phyloP scores from a whole-genome alignment of 2,888 invertebrate genomes.

The Tanypteryx hageni region DNA sequence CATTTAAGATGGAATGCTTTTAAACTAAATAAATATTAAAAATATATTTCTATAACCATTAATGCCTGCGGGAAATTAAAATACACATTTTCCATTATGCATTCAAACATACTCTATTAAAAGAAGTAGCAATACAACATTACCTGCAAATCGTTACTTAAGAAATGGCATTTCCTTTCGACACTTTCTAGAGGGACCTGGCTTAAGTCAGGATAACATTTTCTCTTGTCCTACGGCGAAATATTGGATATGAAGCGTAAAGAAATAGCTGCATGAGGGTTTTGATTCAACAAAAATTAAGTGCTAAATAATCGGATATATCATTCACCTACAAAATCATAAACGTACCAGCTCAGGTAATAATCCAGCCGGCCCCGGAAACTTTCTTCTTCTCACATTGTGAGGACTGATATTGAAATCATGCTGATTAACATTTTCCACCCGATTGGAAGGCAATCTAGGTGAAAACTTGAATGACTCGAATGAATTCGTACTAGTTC shows the following conservation, averaged over 20 bases:
- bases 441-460: background rate
- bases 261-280: background rate
- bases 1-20: background rate
- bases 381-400: conserved; percentile 38
- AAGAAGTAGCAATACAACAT: background rate
- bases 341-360: conserved; percentile 53
- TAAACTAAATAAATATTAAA: background rate
- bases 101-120: background rate
- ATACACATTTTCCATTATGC: background rate
- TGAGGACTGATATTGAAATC: background rate
- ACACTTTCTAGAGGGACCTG: conserved; percentile 28
- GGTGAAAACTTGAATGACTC: background rate
- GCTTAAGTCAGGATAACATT: conserved; percentile 48
- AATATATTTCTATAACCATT: background rate
- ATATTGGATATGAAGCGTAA: background rate
- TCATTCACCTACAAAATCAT: background rate
- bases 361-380: conserved; percentile 62
- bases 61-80: background rate
- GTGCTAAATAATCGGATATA: background rate
- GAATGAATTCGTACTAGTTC: background rate
- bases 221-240: background rate
- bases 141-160: conserved; percentile 20
- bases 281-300: background rate
- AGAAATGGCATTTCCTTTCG: background rate
- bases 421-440: background rate